Evolutionary conservation across 2,888 invertebrate genomes (phyloP), one percentile per base, ranked within the genome.

Genomic region (Mantis religiosa): DNA sequence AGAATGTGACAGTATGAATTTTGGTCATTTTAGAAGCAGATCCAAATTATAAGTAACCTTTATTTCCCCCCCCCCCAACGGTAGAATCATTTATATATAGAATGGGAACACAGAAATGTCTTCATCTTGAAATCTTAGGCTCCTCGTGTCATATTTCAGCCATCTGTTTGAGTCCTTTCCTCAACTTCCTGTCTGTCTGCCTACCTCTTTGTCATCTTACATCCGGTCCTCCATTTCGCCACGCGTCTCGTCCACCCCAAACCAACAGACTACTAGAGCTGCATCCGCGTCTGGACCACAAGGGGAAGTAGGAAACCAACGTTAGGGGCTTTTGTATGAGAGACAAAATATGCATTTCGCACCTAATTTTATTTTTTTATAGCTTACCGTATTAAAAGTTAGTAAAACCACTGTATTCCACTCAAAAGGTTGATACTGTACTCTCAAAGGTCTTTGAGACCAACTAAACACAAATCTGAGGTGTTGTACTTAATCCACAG

Each of bases 131-230:
- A 27, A 86, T 20, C n/a, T 9, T 54, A 28, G 86, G n/a, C 81
- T 81, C 84, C 25, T 71, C 84, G 71, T 88, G 28, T 89, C 89
- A 47, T 82, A 85, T 89, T 89, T 88, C 89, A 88, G 86, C 85
- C 89, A 89, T 89, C 89, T 88, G 88, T 88, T 86, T 83, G 86
- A 47, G 83, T 82, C 87, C 89, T 71, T 71, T 71, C 20, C 54
- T 88, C 88, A 89, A 86, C 89, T 89, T 89, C 89, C 89, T 89
- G 89, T 89, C 88, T 89, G 82, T 87, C 87, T 87, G 87, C 34
- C 34, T 87, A 15, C 47, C 81, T 86, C 81, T 81, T 82, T 87
- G 87, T 87, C 87, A 87, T 82, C 87, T 87, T 87, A 34, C 87
- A 87, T 87, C 87, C 87, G 87, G 87, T 87, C 27, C n/a, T 71